Evolutionary conservation across 2,113 vertebrate genomes (phyloP).

Genomic region (Ictalurus punctatus): DNA sequence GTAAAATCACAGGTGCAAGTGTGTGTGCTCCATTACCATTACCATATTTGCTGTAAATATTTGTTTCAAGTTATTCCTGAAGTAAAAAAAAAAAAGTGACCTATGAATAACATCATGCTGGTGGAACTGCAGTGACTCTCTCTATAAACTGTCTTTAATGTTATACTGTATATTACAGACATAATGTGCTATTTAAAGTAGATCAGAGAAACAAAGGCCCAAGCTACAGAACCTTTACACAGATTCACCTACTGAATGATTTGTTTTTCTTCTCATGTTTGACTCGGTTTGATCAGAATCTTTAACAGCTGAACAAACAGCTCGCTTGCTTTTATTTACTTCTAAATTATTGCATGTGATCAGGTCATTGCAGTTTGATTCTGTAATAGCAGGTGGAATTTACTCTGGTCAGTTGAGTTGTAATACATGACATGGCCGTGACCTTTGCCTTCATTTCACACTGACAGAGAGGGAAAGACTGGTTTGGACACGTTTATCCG

Average conservation of each 20-base stretch:
- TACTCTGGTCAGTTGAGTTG: neutral
- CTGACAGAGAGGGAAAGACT: neutral
- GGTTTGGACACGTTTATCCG: neutral
- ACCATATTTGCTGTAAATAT: conserved; percentile 6
- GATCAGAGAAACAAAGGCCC: neutral
- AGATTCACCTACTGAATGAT: neutral
- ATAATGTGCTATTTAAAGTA: neutral
- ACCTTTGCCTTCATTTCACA: conserved; percentile 18
- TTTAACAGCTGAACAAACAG: neutral
- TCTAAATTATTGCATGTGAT: neutral
- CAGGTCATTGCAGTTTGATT: neutral
- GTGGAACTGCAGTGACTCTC: neutral
- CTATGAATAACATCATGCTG: neutral
- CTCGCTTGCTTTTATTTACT: neutral
- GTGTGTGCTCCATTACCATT: neutral
- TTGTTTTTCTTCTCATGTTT: too few relatives aligned
- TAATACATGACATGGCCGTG: neutral
- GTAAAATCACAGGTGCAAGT: conserved; percentile 27
- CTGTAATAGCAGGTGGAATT: neutral
- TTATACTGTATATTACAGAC: neutral
- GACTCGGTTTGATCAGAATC: neutral
- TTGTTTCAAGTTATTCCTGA: neutral
- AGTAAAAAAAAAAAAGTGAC: conserved; percentile 13
- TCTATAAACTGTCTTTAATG: neutral
- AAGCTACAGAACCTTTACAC: neutral